A percentile compares a stretch with the other conserved stretches of the same genome.
Conservation (phyloP, 2,797 vertebrate genomes). For the Pygocentrus nattereri region DNA sequence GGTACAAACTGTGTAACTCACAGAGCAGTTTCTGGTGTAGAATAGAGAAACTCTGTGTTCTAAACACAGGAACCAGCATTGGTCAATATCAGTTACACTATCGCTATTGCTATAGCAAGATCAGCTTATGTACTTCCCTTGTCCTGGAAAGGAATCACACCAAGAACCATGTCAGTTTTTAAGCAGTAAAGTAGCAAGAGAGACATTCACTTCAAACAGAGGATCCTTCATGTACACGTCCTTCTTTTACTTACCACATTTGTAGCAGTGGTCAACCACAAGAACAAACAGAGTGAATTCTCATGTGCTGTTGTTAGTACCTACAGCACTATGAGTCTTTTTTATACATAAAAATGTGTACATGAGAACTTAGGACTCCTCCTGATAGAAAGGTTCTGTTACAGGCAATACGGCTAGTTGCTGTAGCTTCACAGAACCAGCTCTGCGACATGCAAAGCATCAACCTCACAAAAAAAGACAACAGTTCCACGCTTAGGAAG, state of each 20-base stretch:
- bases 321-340: background rate
- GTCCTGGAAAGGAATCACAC: background rate
- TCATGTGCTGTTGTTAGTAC: background rate
- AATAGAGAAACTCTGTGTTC: conserved; percentile 42
- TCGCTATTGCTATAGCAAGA: conserved; percentile 21
- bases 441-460: conserved; percentile 34
- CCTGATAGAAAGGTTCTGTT: background rate
- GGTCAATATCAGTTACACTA: conserved; percentile 45
- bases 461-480: conserved; percentile 19
- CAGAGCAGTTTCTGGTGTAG: background rate
- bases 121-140: background rate
- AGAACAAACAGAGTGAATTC: conserved; percentile 1
- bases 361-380: background rate
- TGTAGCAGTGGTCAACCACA: conserved; percentile 8
- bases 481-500: conserved; percentile 1
- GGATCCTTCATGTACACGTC: background rate
- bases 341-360: background rate
- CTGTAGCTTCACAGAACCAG: background rate
- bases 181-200: background rate
- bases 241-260: background rate
- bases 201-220: background rate
- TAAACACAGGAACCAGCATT: conserved; percentile 32
- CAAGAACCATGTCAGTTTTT: background rate
- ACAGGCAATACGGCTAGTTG: background rate
- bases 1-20: conserved; percentile 31